Base-by-base conservation (phyloP, 2,797 vertebrate species). In the Micrastur ruficollis region DNA sequence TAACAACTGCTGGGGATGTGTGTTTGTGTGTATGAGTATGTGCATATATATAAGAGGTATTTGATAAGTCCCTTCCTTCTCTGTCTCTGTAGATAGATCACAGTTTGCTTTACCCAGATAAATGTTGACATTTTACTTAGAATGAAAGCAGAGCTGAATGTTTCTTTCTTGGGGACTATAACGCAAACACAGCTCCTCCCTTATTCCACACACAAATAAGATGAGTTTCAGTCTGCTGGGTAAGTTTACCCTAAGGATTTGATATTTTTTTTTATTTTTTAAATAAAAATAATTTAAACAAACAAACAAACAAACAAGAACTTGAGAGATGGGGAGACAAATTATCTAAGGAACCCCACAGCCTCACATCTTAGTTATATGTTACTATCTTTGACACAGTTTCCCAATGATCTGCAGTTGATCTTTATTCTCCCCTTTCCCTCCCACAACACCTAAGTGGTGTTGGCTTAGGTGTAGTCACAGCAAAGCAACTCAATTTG, bases 291-390 rank as follows among this genome's bases (percentile, higher is more conserved):
- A 55, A n/a, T 58, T 46, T 65, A 5, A 12, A 32, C 17, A 42
- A 42, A 42, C 13, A 40, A 40, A 40, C 14, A 40, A 40, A 40
- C 14, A 42, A 42, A 42, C 42, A 42, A 61, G 44, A 42, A 8
- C 26, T 63, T n/a, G 22, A 86, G 38, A 74, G 50, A 92, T 96
- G 80, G 97, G 96, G 98, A 98, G 90, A 96, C 93, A 97, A 98
- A 97, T 97, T 97, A 97, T 93, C 97, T 53, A 83, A 86, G 71
- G 50, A 96, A 82, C 6, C 14, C 52, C 74, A 81, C 34, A 94
- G 32, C 32, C 6, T 71, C 42, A 74, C 55, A 56, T 76, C 63
- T 95, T 70, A 80, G 36, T 96, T 97, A 71, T 21, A 62, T 93
- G 59, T 91, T 96, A 88, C 85, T 90, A 96, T 85, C 68, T 84